Conservation (phyloP, 2,797 vertebrate species). For the Propithecus perrieri region DNA sequence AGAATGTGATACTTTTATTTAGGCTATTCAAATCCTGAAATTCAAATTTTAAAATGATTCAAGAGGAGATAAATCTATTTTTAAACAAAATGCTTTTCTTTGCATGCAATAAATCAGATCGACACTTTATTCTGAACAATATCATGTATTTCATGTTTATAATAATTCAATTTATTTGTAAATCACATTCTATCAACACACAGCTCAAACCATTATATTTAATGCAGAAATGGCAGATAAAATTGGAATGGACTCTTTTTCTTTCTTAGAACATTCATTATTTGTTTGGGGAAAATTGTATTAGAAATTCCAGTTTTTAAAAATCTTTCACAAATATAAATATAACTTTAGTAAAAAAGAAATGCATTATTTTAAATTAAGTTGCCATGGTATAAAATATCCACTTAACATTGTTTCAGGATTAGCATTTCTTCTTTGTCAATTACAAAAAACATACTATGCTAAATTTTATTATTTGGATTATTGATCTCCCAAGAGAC, state of each 20-base stretch:
- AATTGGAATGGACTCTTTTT: not conserved
- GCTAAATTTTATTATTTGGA: not conserved
- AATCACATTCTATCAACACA: not conserved
- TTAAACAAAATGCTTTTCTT: conserved; percentile 7
- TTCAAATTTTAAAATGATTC: conserved; percentile 42
- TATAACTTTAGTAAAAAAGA: conserved; percentile 14
- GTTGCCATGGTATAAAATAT: not conserved
- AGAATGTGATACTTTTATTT: not conserved
- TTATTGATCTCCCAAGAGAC: not conserved
- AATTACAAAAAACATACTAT: not conserved
- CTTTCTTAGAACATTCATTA: not conserved
- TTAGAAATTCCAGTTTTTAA: conserved; percentile 8
- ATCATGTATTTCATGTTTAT: not conserved
- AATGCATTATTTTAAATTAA: not conserved
- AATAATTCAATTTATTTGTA: not conserved
- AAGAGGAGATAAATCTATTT: not conserved
- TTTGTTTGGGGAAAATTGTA: not conserved
- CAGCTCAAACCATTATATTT: not conserved
- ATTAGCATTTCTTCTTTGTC: conserved; percentile 30
- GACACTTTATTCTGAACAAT: conserved; percentile 15
- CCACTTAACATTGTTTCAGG: not conserved
- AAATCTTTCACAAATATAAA: conserved; percentile 18
- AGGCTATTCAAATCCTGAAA: not conserved
- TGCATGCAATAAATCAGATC: not conserved
- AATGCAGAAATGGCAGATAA: not conserved